Base-by-base conservation (phyloP, 2,113 vertebrate genomes). In the Lonchura striata region DNA sequence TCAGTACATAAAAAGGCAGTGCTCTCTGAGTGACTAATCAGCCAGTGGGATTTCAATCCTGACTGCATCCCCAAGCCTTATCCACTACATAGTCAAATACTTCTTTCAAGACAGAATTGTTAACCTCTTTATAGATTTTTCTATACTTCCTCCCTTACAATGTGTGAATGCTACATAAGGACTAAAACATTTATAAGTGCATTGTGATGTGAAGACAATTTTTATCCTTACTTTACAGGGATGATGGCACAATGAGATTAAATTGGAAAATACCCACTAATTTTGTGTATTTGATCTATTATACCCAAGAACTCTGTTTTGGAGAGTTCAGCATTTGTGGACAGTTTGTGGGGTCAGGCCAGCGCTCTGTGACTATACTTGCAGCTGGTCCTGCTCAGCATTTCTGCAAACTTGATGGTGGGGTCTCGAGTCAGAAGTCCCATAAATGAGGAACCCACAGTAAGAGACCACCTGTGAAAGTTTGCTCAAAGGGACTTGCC, bases 401-500 rank as follows among this genome's bases (percentile, higher is more conserved):
- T 95, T 96, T 96, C 96, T 96, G 94, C 88, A 88, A 93, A 90
- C 86, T 52, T 61, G 42, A 28, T 44, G 35, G 28, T 0, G 2
- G 85, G 76, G 76, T 93, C 88, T 86, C 23, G 1, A 88, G 91
- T 90, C 63, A 95, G 71, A 90, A 78, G 85, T 54, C 81, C 35
- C 44, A 39, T 78, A 93, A 96, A 96, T 93, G 82, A 96, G 95
- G 96, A 97, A 97, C 90, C 81, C 6, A 57, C 33, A 83, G 35
- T 47, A 25, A 88, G 49, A 46, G 90, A 95, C 90, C 96, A 96
- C 96, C 95, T 97, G 96, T 79, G 82, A 92, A 75, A 90, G 30
- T 69, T 86, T 88, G 64, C 81, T 96, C 61, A 14, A 16, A 94
- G 96, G 96, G 96, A 97, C 96, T 96, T 97, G 94, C 96, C 96